Evolutionary conservation across 2,113 vertebrate genomes (phyloP), one percentile per base, ranked within the genome.

Genomic region (Hemibagrus wyckioides): DNA sequence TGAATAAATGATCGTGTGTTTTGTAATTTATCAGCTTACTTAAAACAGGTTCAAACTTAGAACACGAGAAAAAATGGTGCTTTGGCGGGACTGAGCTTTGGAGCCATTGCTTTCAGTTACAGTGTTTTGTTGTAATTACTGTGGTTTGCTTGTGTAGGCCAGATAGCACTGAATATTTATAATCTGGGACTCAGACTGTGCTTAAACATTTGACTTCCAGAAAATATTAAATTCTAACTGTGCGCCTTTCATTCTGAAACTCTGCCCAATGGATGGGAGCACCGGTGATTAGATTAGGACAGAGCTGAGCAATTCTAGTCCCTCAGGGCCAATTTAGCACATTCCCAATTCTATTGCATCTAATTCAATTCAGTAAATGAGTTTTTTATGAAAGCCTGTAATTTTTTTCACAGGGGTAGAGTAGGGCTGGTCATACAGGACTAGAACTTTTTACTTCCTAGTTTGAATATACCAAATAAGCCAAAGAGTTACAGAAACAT

Each of bases 301-400:
- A 82, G 33, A 82, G 56, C 56, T 61, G 13, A 61, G 80, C 56
- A 82, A 82, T 28, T 82, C 80, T 63, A 63, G 57, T 82, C 80
- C 57, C 80, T n/a, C 56, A 44, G 39, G 39, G 57, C 36, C 57
- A 82, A 63, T 82, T 82, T 82, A 82, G 39, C 36, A 63, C 80
- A 63, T 17, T 82, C 25, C 23, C 56, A 82, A 82, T 61, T 82
- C 56, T 44, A 63, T 19, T 63, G 57, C 6, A 3, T 63, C 36
- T 82, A 23, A 82, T 82, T 82, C 80, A 82, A 82, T 82, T 82
- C 39, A 82, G 80, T 65, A 86, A 85, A 85, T 79, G 59, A 21
- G 76, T 59, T 77, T 67, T 33, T 65, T 39, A 44, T 61, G 56
- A 44, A 61, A 82, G 36, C 23, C 57, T 59, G 80, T 56, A 28